Base-by-base conservation (phyloP, 2,113 vertebrate genomes). In the Oreochromis aureus region DNA sequence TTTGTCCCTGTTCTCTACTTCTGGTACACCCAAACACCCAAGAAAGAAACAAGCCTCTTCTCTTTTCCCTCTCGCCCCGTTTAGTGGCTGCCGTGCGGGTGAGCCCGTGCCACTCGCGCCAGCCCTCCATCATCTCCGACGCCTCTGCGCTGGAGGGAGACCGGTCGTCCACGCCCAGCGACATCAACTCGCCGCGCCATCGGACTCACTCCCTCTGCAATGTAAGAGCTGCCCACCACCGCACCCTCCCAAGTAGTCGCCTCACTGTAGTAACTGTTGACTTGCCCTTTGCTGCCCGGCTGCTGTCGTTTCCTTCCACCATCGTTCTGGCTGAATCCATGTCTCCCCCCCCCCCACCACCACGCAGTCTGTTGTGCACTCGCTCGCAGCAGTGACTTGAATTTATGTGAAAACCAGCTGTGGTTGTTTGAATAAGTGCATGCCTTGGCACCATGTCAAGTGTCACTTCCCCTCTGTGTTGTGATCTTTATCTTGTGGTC, bases 181-280 rank as follows among this genome's bases (percentile, higher is more conserved):
- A 99, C 97, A 98, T 99, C 97, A 99, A 99, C 97, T 99, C 99
- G 0, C 98, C 98, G 0, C 97, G 98, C 82, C 99, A 99, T 91
- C 97, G 98, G 97, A 99, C 99, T 2, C 99, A 99, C 95, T 99
- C 99, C 6, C 99, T 99, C 96, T 99, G 99, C 98, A 99, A 99
- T 71, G 99, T 99, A 97, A 99, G 99, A 95, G 95, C 94, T 93
- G 89, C 92, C 89, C 87, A 84, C 89, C 89, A 79, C 82, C 36
- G 69, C 82, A 71, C 83, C 86, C 79, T 55, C 73, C 66, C 84
- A 83, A 90, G 85, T 90, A 86, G 89, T 90, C 86, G 82, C 78
- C 87, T 66, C 88, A 22, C 79, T 53, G 80, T 86, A 58, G 81
- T 80, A 80, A 24, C 82, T 80, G 82, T 86, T 41, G 27, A 51